Evolutionary conservation across 2,888 invertebrate genomes (phyloP), one percentile per base, ranked within the genome.

Genomic region (Anticlea derivata): DNA sequence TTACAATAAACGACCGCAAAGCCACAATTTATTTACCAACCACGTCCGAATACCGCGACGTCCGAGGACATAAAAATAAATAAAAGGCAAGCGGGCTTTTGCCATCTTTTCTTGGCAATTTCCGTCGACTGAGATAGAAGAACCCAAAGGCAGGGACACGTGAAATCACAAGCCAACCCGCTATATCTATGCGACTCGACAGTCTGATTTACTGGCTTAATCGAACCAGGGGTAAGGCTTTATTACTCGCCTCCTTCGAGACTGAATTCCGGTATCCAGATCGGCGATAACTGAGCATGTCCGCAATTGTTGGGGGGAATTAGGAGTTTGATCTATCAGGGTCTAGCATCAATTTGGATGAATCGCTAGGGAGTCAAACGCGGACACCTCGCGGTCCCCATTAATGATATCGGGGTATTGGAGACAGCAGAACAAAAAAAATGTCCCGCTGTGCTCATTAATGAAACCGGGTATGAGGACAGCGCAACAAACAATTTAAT

Each of bases 161-260:
- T 84, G 81, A 86, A 86, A 84, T 86, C 82, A 82, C 75, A 77
- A 79, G 78, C 80, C 78, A 83, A 82, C 79, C 75, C 73, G 68
- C 77, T 78, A 78, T 82, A 83, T 85, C 78, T 81, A 78, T 73
- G 72, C 70, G 70, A 81, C 75, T 70, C 75, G 78, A 78, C 80
- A 77, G 75, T 66, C 78, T 83, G 86, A 83, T 84, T 84, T 83
- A 83, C 78, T 75, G 71, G 70, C 71, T 80, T 82, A 81, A 85
- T 83, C 81, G 84, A 79, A 81, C 70, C 62, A 52, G 27, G 66
- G 68, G 69, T 64, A 64, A 72, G 64, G 73, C 75, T 80, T 78
- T 83, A 82, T 80, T 79, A 75, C 70, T 58, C 60, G 65, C 61
- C 67, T 68, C 75, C 68, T 63, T 60, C 61, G 68, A 71, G 70